phyloP scores from a whole-genome alignment of 2,113 vertebrate species.

The Ia io region DNA sequence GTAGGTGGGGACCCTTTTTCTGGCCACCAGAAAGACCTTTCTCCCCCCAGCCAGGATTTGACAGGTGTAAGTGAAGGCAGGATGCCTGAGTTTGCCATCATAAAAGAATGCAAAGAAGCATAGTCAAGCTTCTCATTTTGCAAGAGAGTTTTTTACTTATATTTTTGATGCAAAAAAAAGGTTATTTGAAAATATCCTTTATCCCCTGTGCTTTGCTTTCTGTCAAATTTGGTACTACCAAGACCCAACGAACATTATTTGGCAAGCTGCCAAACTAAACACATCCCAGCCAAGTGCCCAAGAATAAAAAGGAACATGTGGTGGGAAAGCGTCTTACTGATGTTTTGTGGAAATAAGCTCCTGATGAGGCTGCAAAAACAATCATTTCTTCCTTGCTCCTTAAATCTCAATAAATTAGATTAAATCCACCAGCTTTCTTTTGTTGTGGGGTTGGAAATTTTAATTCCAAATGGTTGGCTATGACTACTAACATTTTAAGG shows the following conservation, averaged over 20 bases:
- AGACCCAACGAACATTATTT: conserved; percentile 76
- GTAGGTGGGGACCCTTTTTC: background rate
- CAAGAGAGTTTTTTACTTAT: background rate
- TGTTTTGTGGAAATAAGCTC: conserved; percentile 77
- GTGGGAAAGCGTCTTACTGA: conserved; percentile 80
- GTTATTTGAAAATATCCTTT: conserved; percentile 73
- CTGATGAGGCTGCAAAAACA: conserved; percentile 76
- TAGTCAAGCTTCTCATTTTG: background rate
- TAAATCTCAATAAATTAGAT: conserved; percentile 79
- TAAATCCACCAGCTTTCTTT: conserved; percentile 67
- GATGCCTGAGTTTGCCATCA: background rate
- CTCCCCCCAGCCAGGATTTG: fast-evolving
- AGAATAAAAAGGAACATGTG: conserved; percentile 80
- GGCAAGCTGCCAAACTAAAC: conserved; percentile 81
- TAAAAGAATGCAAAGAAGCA: background rate
- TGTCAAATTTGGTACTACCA: conserved; percentile 77
- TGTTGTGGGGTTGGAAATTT: conserved; percentile 62
- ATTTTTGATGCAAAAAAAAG: conserved; percentile 79
- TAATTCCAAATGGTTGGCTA: conserved; percentile 72
- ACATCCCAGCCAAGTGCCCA: conserved; percentile 76
- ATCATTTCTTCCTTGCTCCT: conserved; percentile 74
- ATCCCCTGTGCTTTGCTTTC: conserved; percentile 76
- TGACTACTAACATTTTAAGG: conserved; percentile 35
- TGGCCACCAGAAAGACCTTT: background rate
- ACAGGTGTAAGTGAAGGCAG: background rate